Base-by-base conservation (phyloP, 1,140 invertebrate species). In the Pristionchus pacificus region DNA sequence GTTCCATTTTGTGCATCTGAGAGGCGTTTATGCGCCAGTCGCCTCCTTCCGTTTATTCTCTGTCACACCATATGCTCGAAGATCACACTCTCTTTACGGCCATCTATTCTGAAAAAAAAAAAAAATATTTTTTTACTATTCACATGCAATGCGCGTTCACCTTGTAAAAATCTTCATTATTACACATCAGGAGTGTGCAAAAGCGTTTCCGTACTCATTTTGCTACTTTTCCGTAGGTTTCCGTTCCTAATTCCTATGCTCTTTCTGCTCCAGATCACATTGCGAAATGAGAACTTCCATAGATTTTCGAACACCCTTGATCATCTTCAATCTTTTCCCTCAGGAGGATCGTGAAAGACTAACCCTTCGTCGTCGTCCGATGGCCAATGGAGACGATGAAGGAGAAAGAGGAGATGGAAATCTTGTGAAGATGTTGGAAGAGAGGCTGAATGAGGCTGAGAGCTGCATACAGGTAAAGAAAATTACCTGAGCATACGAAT, bases 361-460 rank as follows among this genome's bases (percentile, higher is more conserved):
- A n/a, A n/a, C n/a, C 2, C 76, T 83, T 6, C 73, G 57, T 24
- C 78, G 80, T 38, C 32, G 71, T 59, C 32, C 31, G 27, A 72
- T 60, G 30, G 67, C 75, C 24, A 72, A 79, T 70, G 31, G 71
- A 74, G 32, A 70, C 63, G 65, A 74, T 70, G 59, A 65, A 62
- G 29, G 65, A 68, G 30, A 65, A 65, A 32, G 76, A 81, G 57
- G 60, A 64, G 29, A 70, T n/a, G n/a, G n/a, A n/a, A 49, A 61
- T 57, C 55, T 78, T n/a, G 63, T 81, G 14, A 71, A 84, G 28
- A 71, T 74, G 64, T 64, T 82, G 1, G 83, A 84, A 59, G 80
- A 83, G n/a, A 55, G 77, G 32, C 60, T 84, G 27, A 68, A 65
- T 14, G 78, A 83, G 49, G 71, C 80, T 31, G 83, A 84, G 62